phyloP scores from a whole-genome alignment of 2,888 invertebrate species.

The Habroteleia sp. region DNA sequence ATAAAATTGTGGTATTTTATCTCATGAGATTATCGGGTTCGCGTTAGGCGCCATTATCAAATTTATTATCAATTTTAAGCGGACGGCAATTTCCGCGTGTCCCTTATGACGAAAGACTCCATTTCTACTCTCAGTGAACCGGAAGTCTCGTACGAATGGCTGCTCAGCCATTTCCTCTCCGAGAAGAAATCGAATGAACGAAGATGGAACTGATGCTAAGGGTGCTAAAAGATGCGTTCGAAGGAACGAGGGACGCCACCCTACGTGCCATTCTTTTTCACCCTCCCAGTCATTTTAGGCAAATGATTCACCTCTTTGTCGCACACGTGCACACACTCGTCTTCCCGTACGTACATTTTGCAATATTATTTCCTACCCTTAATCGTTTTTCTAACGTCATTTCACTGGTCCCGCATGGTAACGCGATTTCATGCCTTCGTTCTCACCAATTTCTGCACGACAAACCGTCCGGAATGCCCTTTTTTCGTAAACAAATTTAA shows the following conservation, averaged over 20 bases:
- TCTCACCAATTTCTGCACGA: not conserved
- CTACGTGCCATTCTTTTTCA: slow-evolving; percentile 45
- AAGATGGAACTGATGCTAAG: slow-evolving; percentile 69
- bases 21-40: slow-evolving; percentile 73
- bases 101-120: slow-evolving; percentile 71
- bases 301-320: slow-evolving; percentile 55
- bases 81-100: slow-evolving; percentile 77
- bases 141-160: slow-evolving; percentile 80
- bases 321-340: slow-evolving; percentile 4
- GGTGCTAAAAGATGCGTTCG: slow-evolving; percentile 70
- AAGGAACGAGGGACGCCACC: slow-evolving; percentile 61
- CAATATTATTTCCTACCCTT: slow-evolving; percentile 55
- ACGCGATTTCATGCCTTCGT: not conserved
- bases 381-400: slow-evolving; percentile 40
- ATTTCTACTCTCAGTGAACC: slow-evolving; percentile 78
- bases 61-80: slow-evolving; percentile 80
- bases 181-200: slow-evolving; percentile 75
- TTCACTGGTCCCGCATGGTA: slow-evolving; percentile 21
- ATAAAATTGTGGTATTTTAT: slow-evolving; percentile 77
- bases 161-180: slow-evolving; percentile 80
- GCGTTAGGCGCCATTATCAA: slow-evolving; percentile 72
- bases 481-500: too few relatives aligned
- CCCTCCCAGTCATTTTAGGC: slow-evolving; percentile 57
- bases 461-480: too few relatives aligned
- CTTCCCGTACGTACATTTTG: slow-evolving; percentile 27